Percentiles rank a stretch among this genome's conserved stretches.
Evolutionary conservation across 2,113 vertebrate genomes (phyloP).

Genomic region (Neogobius melanostomus): DNA sequence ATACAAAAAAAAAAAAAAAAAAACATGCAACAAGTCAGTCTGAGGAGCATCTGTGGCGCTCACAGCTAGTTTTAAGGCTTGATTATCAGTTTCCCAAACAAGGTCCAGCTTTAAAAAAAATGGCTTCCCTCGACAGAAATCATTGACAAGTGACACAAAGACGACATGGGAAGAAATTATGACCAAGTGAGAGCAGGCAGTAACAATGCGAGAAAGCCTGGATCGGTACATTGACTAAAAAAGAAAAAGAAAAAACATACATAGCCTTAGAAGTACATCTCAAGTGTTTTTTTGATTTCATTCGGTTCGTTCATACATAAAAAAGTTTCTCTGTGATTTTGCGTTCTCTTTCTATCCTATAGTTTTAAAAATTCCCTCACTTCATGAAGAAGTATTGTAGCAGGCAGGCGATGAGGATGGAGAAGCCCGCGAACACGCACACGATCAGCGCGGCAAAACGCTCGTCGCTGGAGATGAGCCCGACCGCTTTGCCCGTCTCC

Average conservation of each 20-base stretch:
- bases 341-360: constrained; percentile 71
- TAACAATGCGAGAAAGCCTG: constrained; percentile 76
- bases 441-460: constrained; percentile 94
- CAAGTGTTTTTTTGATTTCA: constrained; percentile 75
- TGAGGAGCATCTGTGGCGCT: constrained; percentile 60
- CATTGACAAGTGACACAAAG: constrained; percentile 47
- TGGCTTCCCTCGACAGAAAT: constrained; percentile 54
- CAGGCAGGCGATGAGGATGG: constrained; percentile 95
- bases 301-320: constrained; percentile 65
- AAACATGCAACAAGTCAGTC: constrained; percentile 72
- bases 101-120: constrained; percentile 44
- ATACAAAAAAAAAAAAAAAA: constrained; percentile 35
- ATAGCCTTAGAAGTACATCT: constrained; percentile 83
- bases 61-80: constrained; percentile 73
- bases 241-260: constrained; percentile 68
- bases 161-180: constrained; percentile 41
- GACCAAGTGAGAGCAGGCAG: constrained; percentile 45
- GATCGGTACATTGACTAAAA: constrained; percentile 84
- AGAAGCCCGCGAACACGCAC: constrained; percentile 88
- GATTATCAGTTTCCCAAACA: constrained; percentile 60
- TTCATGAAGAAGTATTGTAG: constrained; percentile 99
- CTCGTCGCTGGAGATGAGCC: constrained; percentile 89
- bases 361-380: constrained; percentile 76
- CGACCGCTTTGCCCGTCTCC: constrained; percentile 75
- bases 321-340: constrained; percentile 60